These are phyloP conservation scores for Petroica traversi DNA, from an alignment of 2,113 vertebrate species.

Conservation along the genomic window DNA sequence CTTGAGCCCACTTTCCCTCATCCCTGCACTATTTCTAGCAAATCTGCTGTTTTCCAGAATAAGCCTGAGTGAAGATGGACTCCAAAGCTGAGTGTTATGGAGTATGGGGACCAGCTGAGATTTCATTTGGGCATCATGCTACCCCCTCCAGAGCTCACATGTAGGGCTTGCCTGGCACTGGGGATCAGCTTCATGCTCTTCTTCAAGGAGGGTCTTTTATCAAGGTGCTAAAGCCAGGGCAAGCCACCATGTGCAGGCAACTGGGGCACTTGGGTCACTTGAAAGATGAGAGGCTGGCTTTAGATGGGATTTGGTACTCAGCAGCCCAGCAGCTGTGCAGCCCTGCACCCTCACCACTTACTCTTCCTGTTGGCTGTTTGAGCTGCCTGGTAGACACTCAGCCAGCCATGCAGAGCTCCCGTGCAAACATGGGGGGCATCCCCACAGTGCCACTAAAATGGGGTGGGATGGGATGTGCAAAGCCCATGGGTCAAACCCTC, in stretches of 20 bases:
- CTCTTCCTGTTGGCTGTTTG: not conserved
- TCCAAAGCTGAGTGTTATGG: not conserved
- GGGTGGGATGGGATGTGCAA: not conserved
- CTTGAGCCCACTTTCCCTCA: not conserved
- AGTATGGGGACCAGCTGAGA: not conserved
- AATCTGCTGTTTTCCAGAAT: not conserved
- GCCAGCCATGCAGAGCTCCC: fast-evolving
- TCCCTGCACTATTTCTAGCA: not conserved
- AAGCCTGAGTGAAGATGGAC: not conserved
- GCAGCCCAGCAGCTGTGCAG: not conserved
- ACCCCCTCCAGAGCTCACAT: not conserved
- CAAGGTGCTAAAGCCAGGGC: not conserved
- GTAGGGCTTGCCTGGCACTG: fast-evolving
- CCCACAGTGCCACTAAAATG: fast-evolving
- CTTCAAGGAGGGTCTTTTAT: not conserved
- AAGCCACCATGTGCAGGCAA: not conserved
- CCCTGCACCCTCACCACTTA: not conserved
- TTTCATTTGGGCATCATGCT: not conserved
- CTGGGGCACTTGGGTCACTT: fast-evolving
- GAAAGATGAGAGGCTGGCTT: not conserved
- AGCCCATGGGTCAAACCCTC: not conserved
- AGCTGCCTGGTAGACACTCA: not conserved
- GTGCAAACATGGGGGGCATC: not conserved
- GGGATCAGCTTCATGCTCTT: not conserved
- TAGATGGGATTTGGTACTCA: not conserved